A percentile compares a stretch with the other conserved stretches of the same genome.
These are phyloP conservation scores for Scolopax bukidnonensis DNA, from an alignment of 2,797 vertebrate species.

Conservation along the genomic window DNA sequence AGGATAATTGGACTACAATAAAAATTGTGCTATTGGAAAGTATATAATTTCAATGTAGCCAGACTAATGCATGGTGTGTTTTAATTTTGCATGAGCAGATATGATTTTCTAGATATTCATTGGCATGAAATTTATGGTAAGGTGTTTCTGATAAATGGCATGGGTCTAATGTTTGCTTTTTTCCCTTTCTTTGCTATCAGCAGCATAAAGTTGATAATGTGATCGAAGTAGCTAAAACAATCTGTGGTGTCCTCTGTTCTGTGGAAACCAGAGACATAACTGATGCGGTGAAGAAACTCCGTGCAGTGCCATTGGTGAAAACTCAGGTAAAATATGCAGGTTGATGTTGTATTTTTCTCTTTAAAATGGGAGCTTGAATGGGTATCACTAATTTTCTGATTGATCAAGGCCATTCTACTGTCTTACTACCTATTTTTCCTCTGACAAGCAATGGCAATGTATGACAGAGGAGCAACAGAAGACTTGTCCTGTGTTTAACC, in stretches of 20 bases:
- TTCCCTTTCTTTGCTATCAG: not conserved
- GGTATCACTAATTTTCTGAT: not conserved
- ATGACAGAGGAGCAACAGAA: not conserved
- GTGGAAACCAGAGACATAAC: constrained; percentile 75
- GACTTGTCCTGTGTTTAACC: not conserved
- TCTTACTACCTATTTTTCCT: not conserved
- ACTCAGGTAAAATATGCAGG: constrained; percentile 48
- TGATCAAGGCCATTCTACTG: not conserved
- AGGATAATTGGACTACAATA: not conserved
- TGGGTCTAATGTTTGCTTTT: not conserved
- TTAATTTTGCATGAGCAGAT: not conserved
- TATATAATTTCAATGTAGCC: accelerated
- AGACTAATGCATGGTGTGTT: not conserved
- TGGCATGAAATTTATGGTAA: not conserved
- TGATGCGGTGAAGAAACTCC: constrained; percentile 59
- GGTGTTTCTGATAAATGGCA: not conserved
- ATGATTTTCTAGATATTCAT: not conserved
- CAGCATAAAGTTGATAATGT: constrained; percentile 45
- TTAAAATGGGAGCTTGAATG: not conserved
- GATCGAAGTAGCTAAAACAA: constrained; percentile 65
- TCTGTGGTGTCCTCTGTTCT: constrained; percentile 71
- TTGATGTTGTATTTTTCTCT: not conserved
- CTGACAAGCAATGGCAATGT: not conserved
- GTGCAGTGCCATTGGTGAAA: not conserved
- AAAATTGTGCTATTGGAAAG: not conserved